Percentiles rank a stretch among this genome's conserved stretches.
These are phyloP conservation scores for Ctenoplectra terminalis DNA, from an alignment of 1,140 invertebrate genomes.

Conservation along the genomic window DNA sequence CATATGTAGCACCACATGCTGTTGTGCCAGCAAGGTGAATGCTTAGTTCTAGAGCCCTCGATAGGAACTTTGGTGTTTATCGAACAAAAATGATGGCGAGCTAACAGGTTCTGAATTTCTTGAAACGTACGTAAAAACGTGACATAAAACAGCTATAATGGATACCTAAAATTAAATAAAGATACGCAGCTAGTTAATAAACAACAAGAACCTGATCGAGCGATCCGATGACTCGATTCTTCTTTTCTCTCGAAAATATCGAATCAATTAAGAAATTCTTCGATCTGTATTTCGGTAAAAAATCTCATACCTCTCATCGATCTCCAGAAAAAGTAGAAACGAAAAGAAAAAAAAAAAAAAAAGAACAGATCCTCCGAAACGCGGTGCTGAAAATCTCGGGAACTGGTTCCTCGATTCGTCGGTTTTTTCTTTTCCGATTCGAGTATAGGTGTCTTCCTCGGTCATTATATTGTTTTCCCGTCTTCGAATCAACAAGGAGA, in stretches of 20 bases:
- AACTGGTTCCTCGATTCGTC: not conserved
- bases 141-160: not conserved
- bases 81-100: not conserved
- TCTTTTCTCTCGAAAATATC: not conserved
- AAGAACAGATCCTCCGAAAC: not conserved
- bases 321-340: not conserved
- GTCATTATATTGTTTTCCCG: constrained; percentile 42
- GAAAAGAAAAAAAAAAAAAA: too few relatives aligned
- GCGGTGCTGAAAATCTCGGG: not conserved
- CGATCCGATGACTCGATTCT: not conserved
- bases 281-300: not conserved
- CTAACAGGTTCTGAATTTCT: not conserved
- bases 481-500: constrained; percentile 36
- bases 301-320: not conserved
- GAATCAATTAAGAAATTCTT: not conserved
- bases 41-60: constrained; percentile 42
- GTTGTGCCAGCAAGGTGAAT: constrained; percentile 57
- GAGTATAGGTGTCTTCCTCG: not conserved
- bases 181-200: not conserved
- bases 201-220: not conserved
- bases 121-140: not conserved
- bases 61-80: too few relatives aligned
- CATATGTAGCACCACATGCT: constrained; percentile 70
- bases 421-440: not conserved
- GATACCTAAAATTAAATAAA: not conserved